Base-by-base conservation (phyloP, 1,140 invertebrate genomes). In the Zophobas atratus region DNA sequence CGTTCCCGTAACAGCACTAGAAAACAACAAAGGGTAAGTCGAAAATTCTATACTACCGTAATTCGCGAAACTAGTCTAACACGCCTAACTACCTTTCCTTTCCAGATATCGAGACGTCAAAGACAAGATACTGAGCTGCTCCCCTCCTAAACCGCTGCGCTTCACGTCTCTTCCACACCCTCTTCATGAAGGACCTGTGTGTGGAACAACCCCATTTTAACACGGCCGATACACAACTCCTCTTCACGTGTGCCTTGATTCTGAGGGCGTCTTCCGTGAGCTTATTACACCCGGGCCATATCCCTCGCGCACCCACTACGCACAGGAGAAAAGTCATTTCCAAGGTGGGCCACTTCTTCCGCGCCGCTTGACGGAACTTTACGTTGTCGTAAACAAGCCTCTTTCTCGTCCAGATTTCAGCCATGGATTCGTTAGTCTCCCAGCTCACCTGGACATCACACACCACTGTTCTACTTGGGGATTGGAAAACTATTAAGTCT, bases 381-480 rank as follows among this genome's bases (percentile, higher is more conserved):
- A 39, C n/a, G 36, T 79, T 41, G 48, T 81, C 67, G 48, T 82
- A 82, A 1, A 57, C 38, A 0, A 34, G 1, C 33, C 48, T 53
- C 51, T 82, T 82, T 1, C 1, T 35, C 1, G 60, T 35, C 39
- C 63, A 77, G 8, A 8, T 36, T 2, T 53, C 48, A 0, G n/a
- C 20, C 33, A 81, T 39, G 3, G 36, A 4, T 41, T 5, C 38
- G 4, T 2, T 60, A 20, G 20, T 73, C 39, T 82, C 81, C 81
- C 76, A 82, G 34, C 67, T 75, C 0, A 82, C 76, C 63, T 78
- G 76, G 6, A 80, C 60, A 55, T 79, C 78, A 33, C 1, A 34
- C 1, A 79, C 53, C 6, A 80, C 46, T 8, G 48, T 6, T 0
- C 34, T 20, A 0, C 2, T 35, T 33, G 35, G 33, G 1, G 48